Percentiles rank a stretch among this genome's conserved stretches.
phyloP scores from a whole-genome alignment of 1,140 invertebrate species.

The Triops cancriformis region DNA sequence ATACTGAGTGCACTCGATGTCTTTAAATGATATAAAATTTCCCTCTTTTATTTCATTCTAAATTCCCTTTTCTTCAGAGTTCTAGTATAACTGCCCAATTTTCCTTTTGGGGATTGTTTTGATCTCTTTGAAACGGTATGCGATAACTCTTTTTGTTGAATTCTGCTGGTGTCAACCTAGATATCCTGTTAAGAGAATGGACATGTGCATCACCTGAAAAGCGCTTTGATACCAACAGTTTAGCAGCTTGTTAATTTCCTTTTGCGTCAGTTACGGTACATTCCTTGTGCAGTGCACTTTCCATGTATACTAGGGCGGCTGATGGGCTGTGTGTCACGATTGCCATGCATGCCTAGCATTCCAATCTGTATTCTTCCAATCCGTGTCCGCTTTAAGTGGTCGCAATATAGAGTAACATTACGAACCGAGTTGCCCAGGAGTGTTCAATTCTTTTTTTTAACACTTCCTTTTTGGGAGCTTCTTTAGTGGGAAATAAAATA shows the following conservation, averaged over 20 bases:
- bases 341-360: neutral
- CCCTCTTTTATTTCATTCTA: neutral
- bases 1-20: no score
- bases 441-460: neutral
- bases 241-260: neutral
- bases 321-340: neutral
- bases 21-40: neutral
- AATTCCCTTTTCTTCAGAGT: no score
- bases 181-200: neutral
- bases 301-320: neutral
- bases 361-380: neutral
- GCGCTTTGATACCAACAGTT: neutral
- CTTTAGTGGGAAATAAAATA: no score
- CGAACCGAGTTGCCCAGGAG: neutral
- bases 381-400: neutral
- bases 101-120: neutral
- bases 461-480: no score
- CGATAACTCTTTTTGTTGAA: neutral
- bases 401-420: neutral
- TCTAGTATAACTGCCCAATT: no score
- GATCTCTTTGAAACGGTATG: constrained; percentile 2
- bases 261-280: neutral
- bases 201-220: neutral
- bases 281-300: constrained; percentile 11
- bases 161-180: neutral